phyloP scores from a whole-genome alignment of 2,113 vertebrate genomes.

The Nycticorax nycticorax region DNA sequence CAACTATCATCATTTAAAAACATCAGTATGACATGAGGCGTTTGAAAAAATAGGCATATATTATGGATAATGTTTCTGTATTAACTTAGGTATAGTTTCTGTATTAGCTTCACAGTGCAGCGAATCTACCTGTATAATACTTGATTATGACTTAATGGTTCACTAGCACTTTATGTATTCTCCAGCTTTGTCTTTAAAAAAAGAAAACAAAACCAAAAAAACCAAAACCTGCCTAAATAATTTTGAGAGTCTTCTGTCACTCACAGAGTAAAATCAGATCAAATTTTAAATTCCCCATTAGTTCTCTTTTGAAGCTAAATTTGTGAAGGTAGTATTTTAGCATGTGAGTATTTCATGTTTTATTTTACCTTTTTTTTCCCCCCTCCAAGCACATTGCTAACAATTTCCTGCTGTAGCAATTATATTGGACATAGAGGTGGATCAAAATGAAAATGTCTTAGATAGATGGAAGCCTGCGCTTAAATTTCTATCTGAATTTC shows the following conservation, averaged over 20 bases:
- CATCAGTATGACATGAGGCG: neutral
- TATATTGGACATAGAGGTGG: neutral
- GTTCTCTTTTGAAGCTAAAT: neutral
- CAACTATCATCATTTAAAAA: neutral
- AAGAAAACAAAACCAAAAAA: neutral
- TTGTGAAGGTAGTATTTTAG: neutral
- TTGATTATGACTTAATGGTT: neutral
- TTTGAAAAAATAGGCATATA: neutral
- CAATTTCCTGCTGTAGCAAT: neutral
- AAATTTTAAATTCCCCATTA: neutral
- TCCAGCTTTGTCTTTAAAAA: neutral
- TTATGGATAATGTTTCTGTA: neutral
- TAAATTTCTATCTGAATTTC: neutral
- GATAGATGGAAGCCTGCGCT: neutral
- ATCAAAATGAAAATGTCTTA: neutral
- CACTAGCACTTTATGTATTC: neutral
- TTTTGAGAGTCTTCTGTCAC: neutral
- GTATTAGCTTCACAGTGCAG: neutral
- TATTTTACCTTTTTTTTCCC: neutral
- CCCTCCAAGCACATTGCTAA: neutral
- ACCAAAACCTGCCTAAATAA: fast-evolving
- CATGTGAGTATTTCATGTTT: neutral
- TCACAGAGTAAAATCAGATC: neutral
- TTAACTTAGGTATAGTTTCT: neutral
- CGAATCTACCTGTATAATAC: neutral